A percentile compares a stretch with the other conserved stretches of the same genome.
Evolutionary conservation across 2,888 invertebrate species (phyloP).

Genomic region (Norana najaformis): DNA sequence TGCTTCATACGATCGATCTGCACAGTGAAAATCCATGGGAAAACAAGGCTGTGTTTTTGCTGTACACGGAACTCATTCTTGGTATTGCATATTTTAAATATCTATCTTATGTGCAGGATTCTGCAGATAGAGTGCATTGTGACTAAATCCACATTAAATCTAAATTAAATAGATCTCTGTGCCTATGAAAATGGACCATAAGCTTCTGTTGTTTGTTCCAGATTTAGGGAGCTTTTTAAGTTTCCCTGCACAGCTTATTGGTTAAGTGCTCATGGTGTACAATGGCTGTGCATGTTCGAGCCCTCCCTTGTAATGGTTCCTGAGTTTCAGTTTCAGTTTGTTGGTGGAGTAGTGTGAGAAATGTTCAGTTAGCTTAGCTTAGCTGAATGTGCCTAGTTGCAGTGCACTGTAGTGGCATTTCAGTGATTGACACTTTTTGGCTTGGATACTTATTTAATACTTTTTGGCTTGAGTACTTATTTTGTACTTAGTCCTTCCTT

Average conservation of each 20-base stretch:
- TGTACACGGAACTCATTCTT: constrained; percentile 93
- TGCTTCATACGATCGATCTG: constrained; percentile 83
- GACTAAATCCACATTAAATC: background rate
- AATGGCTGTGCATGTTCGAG: too few species aligned
- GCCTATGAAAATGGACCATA: background rate
- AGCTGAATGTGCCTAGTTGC: too few species aligned
- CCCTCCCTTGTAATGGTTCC: too few species aligned
- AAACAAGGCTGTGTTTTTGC: constrained; percentile 93
- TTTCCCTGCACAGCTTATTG: background rate
- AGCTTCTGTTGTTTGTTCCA: background rate
- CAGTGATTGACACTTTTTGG: too few species aligned
- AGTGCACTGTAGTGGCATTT: too few species aligned
- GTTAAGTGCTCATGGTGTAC: background rate
- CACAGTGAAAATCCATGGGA: constrained; percentile 97
- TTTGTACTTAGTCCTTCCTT: too few species aligned
- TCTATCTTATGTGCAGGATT: background rate
- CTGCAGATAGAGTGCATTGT: background rate
- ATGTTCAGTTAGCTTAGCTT: too few species aligned
- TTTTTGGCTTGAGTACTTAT: too few species aligned
- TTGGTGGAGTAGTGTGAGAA: too few species aligned
- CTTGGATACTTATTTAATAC: too few species aligned
- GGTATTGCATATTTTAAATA: constrained; percentile 66
- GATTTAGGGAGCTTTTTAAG: too few species aligned
- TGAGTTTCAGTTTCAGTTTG: too few species aligned
- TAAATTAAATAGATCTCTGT: background rate